Conservation (phyloP, 1,140 invertebrate genomes). For the Apocrypta bakeri region DNA sequence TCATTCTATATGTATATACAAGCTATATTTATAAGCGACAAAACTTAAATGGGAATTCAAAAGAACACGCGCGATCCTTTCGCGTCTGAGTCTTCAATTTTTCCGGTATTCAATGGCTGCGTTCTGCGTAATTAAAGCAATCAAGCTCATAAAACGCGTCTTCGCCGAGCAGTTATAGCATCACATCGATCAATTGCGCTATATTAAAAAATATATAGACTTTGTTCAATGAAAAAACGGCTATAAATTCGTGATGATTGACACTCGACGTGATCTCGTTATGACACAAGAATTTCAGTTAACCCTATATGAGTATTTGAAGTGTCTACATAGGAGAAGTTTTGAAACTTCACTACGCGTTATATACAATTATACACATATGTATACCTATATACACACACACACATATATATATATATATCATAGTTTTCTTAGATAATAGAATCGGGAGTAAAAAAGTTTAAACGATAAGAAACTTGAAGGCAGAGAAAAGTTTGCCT, state of each 20-base stretch:
- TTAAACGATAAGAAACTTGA: too few species aligned
- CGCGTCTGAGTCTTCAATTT: slow-evolving; percentile 31
- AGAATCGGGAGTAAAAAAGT: too few species aligned
- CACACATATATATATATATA: too few species aligned
- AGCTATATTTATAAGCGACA: background rate
- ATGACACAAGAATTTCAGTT: slow-evolving; percentile 6
- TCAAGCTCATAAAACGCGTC: slow-evolving; percentile 48
- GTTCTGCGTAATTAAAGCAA: slow-evolving; percentile 45
- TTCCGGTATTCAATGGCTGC: slow-evolving; percentile 29
- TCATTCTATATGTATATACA: background rate
- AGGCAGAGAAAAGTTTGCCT: too few species aligned
- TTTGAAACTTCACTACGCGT: too few species aligned
- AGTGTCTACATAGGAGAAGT: too few species aligned
- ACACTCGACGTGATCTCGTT: slow-evolving; percentile 20
- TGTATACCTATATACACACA: too few species aligned
- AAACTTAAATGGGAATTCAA: background rate
- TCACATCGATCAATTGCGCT: slow-evolving; percentile 42
- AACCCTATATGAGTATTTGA: background rate
- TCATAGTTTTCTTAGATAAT: too few species aligned
- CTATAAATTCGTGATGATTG: slow-evolving; percentile 17
- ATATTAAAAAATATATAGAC: slow-evolving; percentile 40
- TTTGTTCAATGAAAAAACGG: slow-evolving; percentile 33
- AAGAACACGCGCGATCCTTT: slow-evolving; percentile 11
- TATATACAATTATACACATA: too few species aligned
- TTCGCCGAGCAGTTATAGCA: slow-evolving; percentile 37